These are phyloP conservation scores for Oryctes rhinoceros DNA, from an alignment of 1,140 invertebrate genomes.

Conservation along the genomic window DNA sequence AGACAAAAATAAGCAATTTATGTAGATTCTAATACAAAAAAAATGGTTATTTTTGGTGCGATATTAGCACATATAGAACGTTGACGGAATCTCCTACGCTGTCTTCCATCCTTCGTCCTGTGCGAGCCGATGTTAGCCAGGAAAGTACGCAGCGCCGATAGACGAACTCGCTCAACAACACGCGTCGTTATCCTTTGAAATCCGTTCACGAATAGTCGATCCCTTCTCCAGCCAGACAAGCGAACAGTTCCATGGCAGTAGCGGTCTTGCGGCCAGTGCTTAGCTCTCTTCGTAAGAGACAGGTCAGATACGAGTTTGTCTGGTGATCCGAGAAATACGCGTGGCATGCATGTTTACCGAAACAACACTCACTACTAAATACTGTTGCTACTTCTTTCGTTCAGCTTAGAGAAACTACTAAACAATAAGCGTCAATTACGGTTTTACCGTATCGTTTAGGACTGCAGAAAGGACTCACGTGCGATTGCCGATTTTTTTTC, in stretches of 20 bases:
- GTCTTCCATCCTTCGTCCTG: constrained; percentile 14
- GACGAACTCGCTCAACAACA: neutral
- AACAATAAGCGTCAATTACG: neutral
- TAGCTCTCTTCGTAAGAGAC: constrained; percentile 27
- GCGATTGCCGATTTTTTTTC: neutral
- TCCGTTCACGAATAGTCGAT: constrained; percentile 31
- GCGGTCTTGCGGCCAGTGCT: constrained; percentile 27
- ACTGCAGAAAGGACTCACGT: neutral
- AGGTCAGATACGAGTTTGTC: constrained; percentile 21
- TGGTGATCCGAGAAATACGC: constrained; percentile 31
- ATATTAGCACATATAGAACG: too few species aligned
- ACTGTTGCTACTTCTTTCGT: neutral
- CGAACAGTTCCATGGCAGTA: constrained; percentile 10
- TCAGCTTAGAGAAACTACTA: neutral
- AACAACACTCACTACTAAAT: neutral
- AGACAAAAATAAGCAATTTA: too few species aligned
- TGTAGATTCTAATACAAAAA: too few species aligned
- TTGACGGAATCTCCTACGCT: neutral
- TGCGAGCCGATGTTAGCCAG: neutral
- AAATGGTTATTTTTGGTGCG: too few species aligned
- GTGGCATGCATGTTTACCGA: constrained; percentile 35
- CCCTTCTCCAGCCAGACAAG: constrained; percentile 12
- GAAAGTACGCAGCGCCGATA: neutral
- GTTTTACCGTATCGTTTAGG: neutral
- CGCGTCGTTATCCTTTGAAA: constrained; percentile 30